Base-by-base conservation (phyloP, 2,797 vertebrate genomes). In the Xiphophorus birchmanni region DNA sequence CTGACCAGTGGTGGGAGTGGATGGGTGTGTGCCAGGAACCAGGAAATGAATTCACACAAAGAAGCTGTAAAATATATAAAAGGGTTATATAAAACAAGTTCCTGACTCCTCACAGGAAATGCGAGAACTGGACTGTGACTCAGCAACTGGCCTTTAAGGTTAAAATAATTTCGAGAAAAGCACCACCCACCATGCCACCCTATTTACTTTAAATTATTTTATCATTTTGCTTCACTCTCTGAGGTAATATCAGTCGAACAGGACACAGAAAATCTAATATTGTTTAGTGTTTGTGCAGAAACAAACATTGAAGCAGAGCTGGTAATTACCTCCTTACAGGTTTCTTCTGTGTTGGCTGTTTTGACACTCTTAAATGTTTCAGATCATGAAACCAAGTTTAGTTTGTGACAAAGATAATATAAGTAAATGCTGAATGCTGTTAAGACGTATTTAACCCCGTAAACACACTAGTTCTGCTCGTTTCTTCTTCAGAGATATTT, bases 31-130 rank as follows among this genome's bases (percentile, higher is more conserved):
- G 76, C 76, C 50, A 73, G 74, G 58, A 83, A 79, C 26, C 60
- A 86, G 87, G 91, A 94, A 92, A 82, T 85, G 15, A 79, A 88
- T 83, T 75, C 76, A 91, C 74, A 81, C 23, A 21, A 85, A 5
- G 47, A 40, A 60, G 60, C 76, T 71, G 5, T 89, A 65, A 82
- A 86, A 76, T 74, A 75, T 44, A 48, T 5, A 29, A 63, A 71
- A 54, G 26, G 29, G 11, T 63, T 80, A 84, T 83, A 93, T 91
- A 92, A 47, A 47, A 15, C 45, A 47, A 93, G 80, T 85, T 77
- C 75, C 75, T 85, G 74, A 93, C 86, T 65, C 77, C 72, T 60
- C 21, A 32, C 82, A 89, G 93, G 92, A 94, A 92, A 86, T 60
- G 6, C 23, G 76, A 35, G 54, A 45, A 40, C 18, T n/a, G 65